These are phyloP conservation scores for Shargacucullia verbasci DNA, from an alignment of 2,888 invertebrate genomes.

Conservation along the genomic window DNA sequence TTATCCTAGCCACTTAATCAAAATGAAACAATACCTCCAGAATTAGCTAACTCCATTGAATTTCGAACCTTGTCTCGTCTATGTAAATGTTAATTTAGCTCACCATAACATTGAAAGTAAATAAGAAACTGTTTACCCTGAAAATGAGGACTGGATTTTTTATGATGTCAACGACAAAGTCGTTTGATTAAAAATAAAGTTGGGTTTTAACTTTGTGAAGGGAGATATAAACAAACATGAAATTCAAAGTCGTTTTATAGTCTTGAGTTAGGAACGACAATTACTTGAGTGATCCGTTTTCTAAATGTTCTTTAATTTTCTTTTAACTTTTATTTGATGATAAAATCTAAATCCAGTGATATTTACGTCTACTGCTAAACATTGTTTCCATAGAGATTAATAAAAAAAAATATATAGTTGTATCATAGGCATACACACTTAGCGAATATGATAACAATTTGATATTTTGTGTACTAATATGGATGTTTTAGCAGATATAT, in stretches of 20 bases:
- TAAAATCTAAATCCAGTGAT: neutral
- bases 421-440: too few relatives aligned
- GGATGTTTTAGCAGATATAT: too few relatives aligned
- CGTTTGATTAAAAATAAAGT: conserved; percentile 57
- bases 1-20: conserved; percentile 64
- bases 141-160: conserved; percentile 51
- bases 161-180: conserved; percentile 51
- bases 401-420: too few relatives aligned
- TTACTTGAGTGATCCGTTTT: conserved; percentile 15
- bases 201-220: conserved; percentile 32
- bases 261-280: conserved; percentile 13
- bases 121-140: conserved; percentile 56
- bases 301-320: conserved; percentile 12
- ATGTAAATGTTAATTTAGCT: conserved; percentile 36
- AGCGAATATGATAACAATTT: too few relatives aligned
- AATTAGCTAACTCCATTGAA: conserved; percentile 28
- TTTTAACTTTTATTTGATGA: conserved; percentile 20
- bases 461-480: too few relatives aligned
- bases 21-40: conserved; percentile 61
- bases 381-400: too few relatives aligned
- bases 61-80: conserved; percentile 26
- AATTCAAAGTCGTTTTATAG: conserved; percentile 24
- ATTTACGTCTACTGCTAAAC: too few relatives aligned
- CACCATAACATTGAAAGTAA: conserved; percentile 31
- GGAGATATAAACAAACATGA: conserved; percentile 29